These are phyloP conservation scores for Subacronicta megacephala DNA, from an alignment of 2,888 invertebrate species.

Conservation along the genomic window DNA sequence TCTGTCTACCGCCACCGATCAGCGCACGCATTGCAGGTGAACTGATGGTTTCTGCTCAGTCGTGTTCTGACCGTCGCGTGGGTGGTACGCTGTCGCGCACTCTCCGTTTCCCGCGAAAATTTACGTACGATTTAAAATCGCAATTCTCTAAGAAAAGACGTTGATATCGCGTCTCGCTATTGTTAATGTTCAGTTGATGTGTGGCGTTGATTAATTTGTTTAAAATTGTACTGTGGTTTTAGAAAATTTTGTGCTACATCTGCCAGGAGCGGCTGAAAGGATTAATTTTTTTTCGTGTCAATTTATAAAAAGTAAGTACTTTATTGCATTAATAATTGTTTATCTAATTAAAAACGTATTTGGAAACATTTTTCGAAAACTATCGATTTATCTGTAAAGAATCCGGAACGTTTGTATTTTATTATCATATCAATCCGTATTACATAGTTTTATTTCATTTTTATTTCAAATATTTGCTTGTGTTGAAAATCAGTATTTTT, in stretches of 20 bases:
- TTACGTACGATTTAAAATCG: conserved; percentile 60
- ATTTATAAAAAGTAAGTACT: conserved; percentile 58
- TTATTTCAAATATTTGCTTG: too few species aligned
- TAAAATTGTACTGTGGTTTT: conserved; percentile 64
- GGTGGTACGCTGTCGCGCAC: conserved; percentile 69
- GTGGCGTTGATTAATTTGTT: conserved; percentile 72
- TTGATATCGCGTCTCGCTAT: conserved; percentile 53
- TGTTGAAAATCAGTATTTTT: too few species aligned
- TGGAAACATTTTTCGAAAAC: too few species aligned
- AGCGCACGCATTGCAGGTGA: conserved; percentile 89
- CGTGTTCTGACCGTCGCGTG: conserved; percentile 73
- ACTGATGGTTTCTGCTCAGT: conserved; percentile 70
- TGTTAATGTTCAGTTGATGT: conserved; percentile 69
- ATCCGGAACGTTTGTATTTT: too few species aligned
- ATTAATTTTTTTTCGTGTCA: conserved; percentile 58
- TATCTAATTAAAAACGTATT: too few species aligned
- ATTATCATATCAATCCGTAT: too few species aligned
- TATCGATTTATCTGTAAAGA: too few species aligned
- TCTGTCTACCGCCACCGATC: conserved; percentile 72
- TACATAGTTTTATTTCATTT: too few species aligned
- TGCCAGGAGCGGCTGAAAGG: conserved; percentile 55
- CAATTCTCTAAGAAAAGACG: conserved; percentile 48
- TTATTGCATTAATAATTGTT: background rate
- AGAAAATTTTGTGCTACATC: conserved; percentile 66
- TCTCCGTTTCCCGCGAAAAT: conserved; percentile 84